Percentiles rank a stretch among this genome's conserved stretches.
These are phyloP conservation scores for Melitaea athalia DNA, from an alignment of 2,888 invertebrate genomes.

Conservation along the genomic window DNA sequence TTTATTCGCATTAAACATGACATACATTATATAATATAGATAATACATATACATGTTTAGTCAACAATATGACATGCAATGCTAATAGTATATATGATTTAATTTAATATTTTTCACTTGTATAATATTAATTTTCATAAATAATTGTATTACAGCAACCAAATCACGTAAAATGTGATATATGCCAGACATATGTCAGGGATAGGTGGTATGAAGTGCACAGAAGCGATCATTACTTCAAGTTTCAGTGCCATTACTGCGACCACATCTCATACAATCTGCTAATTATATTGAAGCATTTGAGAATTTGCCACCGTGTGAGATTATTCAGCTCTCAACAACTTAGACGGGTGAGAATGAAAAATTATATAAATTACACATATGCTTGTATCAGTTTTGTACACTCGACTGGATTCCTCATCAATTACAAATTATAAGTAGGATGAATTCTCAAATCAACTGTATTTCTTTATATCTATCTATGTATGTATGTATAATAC, in stretches of 20 bases:
- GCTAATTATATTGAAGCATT: constrained; percentile 5
- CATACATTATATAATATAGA: too few relatives aligned
- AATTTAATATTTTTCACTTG: neutral
- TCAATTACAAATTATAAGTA: too few relatives aligned
- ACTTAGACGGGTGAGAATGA: neutral
- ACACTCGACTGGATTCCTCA: too few relatives aligned
- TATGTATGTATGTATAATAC: neutral
- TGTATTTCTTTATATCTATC: too few relatives aligned
- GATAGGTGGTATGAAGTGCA: neutral
- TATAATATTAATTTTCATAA: neutral
- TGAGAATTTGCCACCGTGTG: constrained; percentile 40
- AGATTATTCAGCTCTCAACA: neutral
- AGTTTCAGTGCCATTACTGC: constrained; percentile 13
- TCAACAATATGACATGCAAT: too few relatives aligned
- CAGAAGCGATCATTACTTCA: constrained; percentile 15
- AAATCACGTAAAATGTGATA: constrained; percentile 11
- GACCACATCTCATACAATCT: neutral
- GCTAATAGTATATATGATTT: neutral
- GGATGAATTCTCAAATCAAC: too few relatives aligned
- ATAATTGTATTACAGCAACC: constrained; percentile 9
- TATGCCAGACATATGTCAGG: constrained; percentile 19
- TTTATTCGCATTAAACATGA: too few relatives aligned
- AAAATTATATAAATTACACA: too few relatives aligned
- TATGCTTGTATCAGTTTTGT: too few relatives aligned
- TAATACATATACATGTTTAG: too few relatives aligned